phyloP scores from a whole-genome alignment of 1,140 invertebrate genomes.

The Orussus abietinus region DNA sequence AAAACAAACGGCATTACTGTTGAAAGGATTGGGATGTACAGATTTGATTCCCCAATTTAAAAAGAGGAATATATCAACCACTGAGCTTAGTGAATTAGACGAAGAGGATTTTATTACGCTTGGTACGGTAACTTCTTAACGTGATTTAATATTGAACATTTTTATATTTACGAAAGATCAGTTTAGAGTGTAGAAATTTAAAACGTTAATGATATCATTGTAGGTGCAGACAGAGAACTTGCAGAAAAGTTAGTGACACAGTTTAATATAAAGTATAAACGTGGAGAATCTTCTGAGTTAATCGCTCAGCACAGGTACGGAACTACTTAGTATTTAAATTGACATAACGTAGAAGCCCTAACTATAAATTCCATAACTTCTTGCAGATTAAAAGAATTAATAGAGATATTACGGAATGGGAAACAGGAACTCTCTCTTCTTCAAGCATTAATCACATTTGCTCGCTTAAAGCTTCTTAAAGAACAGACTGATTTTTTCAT shows the following conservation, averaged over 20 bases:
- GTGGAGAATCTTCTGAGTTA: background rate
- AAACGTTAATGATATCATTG: constrained; percentile 9
- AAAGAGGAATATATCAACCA: constrained; percentile 27
- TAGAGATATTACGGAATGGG: constrained; percentile 21
- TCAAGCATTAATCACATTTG: constrained; percentile 21
- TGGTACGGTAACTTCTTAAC: constrained; percentile 15
- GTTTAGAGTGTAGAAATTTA: no score
- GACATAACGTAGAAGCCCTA: background rate
- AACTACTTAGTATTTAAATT: constrained; percentile 19
- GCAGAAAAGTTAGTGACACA: constrained; percentile 13
- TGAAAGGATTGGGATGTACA: constrained; percentile 15
- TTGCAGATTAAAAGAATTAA: constrained; percentile 23
- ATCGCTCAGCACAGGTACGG: constrained; percentile 20
- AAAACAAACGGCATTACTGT: constrained; percentile 23
- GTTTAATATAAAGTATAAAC: constrained; percentile 15
- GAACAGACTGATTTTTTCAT: constrained; percentile 20
- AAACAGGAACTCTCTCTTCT: constrained; percentile 23
- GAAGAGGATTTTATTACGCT: constrained; percentile 29
- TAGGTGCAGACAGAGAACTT: constrained; percentile 16
- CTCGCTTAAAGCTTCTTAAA: constrained; percentile 15
- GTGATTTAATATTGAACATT: background rate
- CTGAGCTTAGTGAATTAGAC: constrained; percentile 23
- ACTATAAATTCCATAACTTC: constrained; percentile 22
- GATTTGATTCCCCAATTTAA: constrained; percentile 16
- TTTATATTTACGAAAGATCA: no score